Evolutionary conservation across 2,888 invertebrate genomes (phyloP).

Genomic region (Formica aserva): DNA sequence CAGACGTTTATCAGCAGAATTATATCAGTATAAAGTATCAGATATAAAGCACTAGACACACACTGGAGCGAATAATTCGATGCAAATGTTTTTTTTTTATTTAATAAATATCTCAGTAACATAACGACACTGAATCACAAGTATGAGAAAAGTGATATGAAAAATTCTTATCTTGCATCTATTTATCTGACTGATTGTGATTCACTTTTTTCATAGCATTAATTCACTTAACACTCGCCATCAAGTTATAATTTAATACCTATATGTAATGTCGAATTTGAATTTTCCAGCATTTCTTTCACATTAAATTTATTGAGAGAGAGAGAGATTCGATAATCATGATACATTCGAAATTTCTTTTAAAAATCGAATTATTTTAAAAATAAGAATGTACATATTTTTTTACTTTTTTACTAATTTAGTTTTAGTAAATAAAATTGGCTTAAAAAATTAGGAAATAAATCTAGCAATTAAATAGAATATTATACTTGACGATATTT

Average conservation of each 20-base stretch:
- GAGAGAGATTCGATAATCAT: neutral
- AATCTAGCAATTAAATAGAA: neutral
- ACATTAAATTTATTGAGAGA: neutral
- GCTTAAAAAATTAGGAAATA: neutral
- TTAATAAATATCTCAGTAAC: neutral
- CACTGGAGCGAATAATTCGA: neutral
- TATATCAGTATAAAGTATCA: conserved; percentile 1
- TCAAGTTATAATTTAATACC: neutral
- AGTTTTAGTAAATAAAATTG: neutral
- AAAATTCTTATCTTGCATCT: neutral
- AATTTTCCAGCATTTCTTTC: neutral
- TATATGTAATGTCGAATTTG: neutral
- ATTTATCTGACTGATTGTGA: neutral
- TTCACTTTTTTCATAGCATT: neutral
- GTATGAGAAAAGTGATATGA: neutral
- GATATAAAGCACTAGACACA: neutral
- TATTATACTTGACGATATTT: neutral
- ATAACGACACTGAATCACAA: neutral
- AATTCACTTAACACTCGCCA: neutral
- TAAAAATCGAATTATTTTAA: neutral
- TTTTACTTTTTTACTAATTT: neutral
- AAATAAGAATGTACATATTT: neutral
- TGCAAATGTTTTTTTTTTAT: neutral
- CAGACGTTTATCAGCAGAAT: conserved; percentile 3
- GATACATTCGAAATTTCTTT: neutral